phyloP scores from a whole-genome alignment of 2,888 invertebrate species.

The Caenorhabditis plicata region DNA sequence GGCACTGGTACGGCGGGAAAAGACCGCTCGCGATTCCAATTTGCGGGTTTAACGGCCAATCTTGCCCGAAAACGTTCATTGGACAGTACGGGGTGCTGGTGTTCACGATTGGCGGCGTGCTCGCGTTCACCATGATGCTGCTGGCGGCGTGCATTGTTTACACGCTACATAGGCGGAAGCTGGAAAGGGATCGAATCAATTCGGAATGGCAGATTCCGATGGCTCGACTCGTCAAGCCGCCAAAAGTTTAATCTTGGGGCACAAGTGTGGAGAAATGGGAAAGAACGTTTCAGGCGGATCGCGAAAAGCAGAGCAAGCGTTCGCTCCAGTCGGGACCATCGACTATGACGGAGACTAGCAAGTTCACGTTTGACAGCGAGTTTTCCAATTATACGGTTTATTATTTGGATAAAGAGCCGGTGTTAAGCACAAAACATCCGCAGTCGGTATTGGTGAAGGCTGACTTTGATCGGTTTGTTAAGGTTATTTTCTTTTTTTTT shows the following conservation, averaged over 20 bases:
- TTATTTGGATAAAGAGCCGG: conserved; percentile 36
- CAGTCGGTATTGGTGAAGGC: conserved; percentile 16
- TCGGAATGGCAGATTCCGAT: conserved; percentile 43
- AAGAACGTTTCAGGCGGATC: conserved; percentile 9
- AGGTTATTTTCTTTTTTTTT: no score
- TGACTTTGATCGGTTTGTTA: conserved; percentile 38
- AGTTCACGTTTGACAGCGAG: conserved; percentile 32
- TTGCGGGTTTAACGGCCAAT: conserved; percentile 35
- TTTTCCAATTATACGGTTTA: conserved; percentile 31
- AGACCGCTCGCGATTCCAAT: conserved; percentile 32
- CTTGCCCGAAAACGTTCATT: conserved; percentile 38
- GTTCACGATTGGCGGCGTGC: conserved; percentile 23
- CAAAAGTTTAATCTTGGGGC: conserved; percentile 6
- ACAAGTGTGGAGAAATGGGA: background rate
- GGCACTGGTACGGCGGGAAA: conserved; percentile 23
- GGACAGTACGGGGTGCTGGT: conserved; percentile 35
- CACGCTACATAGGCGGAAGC: conserved; percentile 10
- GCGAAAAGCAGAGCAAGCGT: conserved; percentile 24
- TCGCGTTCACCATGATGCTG: conserved; percentile 15
- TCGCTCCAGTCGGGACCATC: conserved; percentile 43
- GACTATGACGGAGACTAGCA: conserved; percentile 33
- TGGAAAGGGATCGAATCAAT: conserved; percentile 39
- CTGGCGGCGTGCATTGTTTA: conserved; percentile 10
- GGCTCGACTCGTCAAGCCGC: conserved; percentile 17
- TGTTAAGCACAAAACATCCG: conserved; percentile 38